Evolutionary conservation across 2,888 invertebrate genomes (phyloP).

Genomic region (Odontocerum albicorne): DNA sequence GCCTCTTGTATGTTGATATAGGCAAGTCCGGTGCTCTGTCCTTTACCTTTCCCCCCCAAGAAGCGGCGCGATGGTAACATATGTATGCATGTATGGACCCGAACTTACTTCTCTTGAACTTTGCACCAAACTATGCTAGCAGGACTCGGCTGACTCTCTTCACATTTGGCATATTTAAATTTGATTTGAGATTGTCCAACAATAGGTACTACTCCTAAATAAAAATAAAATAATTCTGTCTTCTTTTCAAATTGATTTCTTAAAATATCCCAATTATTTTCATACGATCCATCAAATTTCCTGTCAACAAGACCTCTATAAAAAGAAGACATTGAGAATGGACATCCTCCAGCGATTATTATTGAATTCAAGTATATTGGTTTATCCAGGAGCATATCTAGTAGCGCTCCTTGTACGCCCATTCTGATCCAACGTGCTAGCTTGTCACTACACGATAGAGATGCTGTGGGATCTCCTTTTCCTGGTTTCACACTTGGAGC

Average conservation of each 20-base stretch:
- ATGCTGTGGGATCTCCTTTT: constrained; percentile 83
- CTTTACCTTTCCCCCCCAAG: no score
- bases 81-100: no score
- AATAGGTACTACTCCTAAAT: constrained; percentile 33
- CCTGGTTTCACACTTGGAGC: constrained; percentile 87
- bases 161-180: constrained; percentile 50
- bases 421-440: constrained; percentile 84
- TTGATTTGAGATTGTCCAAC: constrained; percentile 43
- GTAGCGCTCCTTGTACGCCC: constrained; percentile 82
- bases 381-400: constrained; percentile 65
- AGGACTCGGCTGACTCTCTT: constrained; percentile 55
- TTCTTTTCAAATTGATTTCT: not conserved
- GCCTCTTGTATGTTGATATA: no score
- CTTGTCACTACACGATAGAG: constrained; percentile 95
- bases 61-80: no score
- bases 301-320: constrained; percentile 56
- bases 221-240: constrained; percentile 16
- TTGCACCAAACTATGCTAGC: constrained; percentile 64
- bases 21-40: no score
- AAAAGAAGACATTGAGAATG: constrained; percentile 63
- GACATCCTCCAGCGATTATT: constrained; percentile 68
- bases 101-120: constrained; percentile 46
- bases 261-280: constrained; percentile 5
- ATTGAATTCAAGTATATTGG: constrained; percentile 72
- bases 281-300: constrained; percentile 1